Evolutionary conservation across 2,888 invertebrate genomes (phyloP).

Genomic region (Trissolcus brochymenae): DNA sequence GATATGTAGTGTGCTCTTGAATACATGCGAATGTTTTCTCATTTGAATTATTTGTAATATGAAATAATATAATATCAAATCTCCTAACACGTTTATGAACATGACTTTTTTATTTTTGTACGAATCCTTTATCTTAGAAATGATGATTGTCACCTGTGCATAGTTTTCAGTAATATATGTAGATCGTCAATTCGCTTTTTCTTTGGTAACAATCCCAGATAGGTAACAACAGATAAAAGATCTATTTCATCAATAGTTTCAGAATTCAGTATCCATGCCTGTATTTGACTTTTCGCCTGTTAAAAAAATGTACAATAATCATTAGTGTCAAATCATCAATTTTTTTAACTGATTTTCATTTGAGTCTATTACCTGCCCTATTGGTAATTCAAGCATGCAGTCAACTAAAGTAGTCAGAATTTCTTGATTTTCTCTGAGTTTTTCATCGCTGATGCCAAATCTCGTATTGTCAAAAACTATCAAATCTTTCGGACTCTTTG

Average conservation of each 20-base stretch:
- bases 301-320: not conserved
- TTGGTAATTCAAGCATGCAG: constrained; percentile 69
- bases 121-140: not conserved
- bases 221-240: constrained; percentile 72
- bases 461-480: constrained; percentile 68
- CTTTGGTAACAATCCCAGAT: constrained; percentile 72
- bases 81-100: constrained; percentile 47
- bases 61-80: constrained; percentile 57
- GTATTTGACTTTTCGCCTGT: constrained; percentile 72
- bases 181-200: constrained; percentile 72
- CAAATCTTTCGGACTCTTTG: not conserved
- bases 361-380: constrained; percentile 65
- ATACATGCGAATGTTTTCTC: constrained; percentile 56
- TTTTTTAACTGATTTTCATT: constrained; percentile 28
- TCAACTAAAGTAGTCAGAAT: constrained; percentile 69
- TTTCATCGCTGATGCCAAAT: constrained; percentile 63
- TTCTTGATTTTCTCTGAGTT: constrained; percentile 64
- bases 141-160: constrained; percentile 67
- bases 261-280: constrained; percentile 70
- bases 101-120: constrained; percentile 21
- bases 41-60: constrained; percentile 57
- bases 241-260: constrained; percentile 71
- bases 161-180: constrained; percentile 70
- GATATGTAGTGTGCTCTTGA: constrained; percentile 54
- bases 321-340: not conserved